phyloP scores from a whole-genome alignment of 1,140 invertebrate genomes.

The Hydropsyche tenuis region DNA sequence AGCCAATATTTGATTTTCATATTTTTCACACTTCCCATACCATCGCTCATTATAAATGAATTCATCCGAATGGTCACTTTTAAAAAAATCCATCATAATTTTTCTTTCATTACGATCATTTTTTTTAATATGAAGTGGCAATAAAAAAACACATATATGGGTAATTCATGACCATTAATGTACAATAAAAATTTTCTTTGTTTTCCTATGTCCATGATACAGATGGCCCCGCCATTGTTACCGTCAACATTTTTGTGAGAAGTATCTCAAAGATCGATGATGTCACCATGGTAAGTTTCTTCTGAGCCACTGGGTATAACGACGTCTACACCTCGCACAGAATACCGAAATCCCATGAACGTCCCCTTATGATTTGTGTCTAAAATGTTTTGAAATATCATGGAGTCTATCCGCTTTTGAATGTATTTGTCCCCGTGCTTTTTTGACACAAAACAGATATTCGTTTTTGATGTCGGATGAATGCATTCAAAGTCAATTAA shows the following conservation, averaged over 20 bases:
- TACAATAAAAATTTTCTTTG: constrained; percentile 48
- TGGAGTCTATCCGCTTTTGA: too few relatives aligned
- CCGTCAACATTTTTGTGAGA: constrained; percentile 96
- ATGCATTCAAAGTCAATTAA: not conserved
- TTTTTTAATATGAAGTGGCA: not conserved
- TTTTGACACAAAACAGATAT: too few relatives aligned
- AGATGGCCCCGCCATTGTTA: constrained; percentile 87
- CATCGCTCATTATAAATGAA: too few relatives aligned
- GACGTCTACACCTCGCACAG: constrained; percentile 47
- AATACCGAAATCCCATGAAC: not conserved
- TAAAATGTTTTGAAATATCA: not conserved
- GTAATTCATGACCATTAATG: constrained; percentile 5
- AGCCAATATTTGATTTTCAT: too few relatives aligned
- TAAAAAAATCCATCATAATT: not conserved
- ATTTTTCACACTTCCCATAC: too few relatives aligned
- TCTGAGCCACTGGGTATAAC: constrained; percentile 45
- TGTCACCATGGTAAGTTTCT: constrained; percentile 94
- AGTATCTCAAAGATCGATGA: constrained; percentile 99
- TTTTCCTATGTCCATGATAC: constrained; percentile 61
- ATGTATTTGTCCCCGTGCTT: too few relatives aligned
- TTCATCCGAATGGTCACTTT: not conserved
- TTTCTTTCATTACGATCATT: too few relatives aligned
- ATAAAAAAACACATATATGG: not conserved
- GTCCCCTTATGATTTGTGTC: not conserved
- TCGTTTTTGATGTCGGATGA: not conserved